These are phyloP conservation scores for Drosophila anomelani DNA, from an alignment of 2,888 invertebrate species.

Conservation along the genomic window DNA sequence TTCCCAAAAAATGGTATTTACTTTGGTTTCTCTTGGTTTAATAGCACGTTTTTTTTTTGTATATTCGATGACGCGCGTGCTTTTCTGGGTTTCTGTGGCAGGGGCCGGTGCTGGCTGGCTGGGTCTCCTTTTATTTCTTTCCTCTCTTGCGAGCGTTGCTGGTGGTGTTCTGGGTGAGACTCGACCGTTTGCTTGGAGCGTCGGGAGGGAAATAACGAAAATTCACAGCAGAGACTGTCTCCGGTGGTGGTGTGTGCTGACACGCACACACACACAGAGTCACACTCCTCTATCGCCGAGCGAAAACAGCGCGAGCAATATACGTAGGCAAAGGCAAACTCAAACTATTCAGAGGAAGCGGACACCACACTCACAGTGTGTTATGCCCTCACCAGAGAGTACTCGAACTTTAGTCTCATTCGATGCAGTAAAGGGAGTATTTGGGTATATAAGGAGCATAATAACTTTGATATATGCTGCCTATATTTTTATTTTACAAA, in stretches of 20 bases:
- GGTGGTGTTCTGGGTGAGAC: slow-evolving; percentile 22
- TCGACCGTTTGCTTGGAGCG: slow-evolving; percentile 61
- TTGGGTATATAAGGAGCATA: background rate
- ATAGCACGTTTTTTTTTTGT: slow-evolving; percentile 68
- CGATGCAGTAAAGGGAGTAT: background rate
- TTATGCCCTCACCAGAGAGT: slow-evolving; percentile 4
- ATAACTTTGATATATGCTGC: background rate
- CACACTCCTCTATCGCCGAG: slow-evolving; percentile 8
- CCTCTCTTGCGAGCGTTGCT: slow-evolving; percentile 9
- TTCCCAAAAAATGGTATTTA: slow-evolving; percentile 6
- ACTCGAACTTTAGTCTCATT: background rate
- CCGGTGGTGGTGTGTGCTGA: slow-evolving; percentile 29
- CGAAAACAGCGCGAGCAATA: slow-evolving; percentile 15
- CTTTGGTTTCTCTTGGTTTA: slow-evolving; percentile 7
- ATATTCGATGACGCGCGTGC: slow-evolving; percentile 60
- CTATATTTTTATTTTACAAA: background rate
- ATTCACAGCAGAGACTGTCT: slow-evolving; percentile 42
- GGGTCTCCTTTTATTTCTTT: slow-evolving; percentile 67
- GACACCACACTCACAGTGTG: slow-evolving; percentile 11
- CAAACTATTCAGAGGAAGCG: slow-evolving; percentile 24
- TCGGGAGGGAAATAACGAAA: slow-evolving; percentile 61
- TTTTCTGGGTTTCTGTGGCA: slow-evolving; percentile 27
- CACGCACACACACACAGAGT: slow-evolving; percentile 24
- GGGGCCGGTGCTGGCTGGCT: slow-evolving; percentile 16
- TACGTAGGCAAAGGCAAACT: slow-evolving; percentile 21